A percentile compares a stretch with the other conserved stretches of the same genome.
Evolutionary conservation across 2,113 vertebrate genomes (phyloP).

Genomic region (Prinia subflava): DNA sequence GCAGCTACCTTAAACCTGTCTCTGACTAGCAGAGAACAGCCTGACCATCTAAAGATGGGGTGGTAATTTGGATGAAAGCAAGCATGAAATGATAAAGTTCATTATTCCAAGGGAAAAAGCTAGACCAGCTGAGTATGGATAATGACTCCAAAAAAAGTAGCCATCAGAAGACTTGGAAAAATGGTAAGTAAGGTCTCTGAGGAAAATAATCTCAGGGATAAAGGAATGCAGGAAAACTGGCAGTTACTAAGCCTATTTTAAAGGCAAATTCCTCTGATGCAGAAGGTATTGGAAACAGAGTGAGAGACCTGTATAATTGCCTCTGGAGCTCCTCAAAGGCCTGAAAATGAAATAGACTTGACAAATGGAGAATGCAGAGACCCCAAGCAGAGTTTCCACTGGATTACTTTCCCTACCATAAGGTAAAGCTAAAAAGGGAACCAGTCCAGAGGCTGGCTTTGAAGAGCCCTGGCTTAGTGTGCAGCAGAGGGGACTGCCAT

Average conservation of each 20-base stretch:
- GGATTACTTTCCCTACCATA: background rate
- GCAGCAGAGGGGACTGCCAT: background rate
- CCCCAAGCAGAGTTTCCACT: constrained; percentile 24
- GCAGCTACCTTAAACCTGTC: background rate
- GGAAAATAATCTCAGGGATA: constrained; percentile 33
- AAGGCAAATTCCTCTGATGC: constrained; percentile 58
- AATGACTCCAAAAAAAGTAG: constrained; percentile 32
- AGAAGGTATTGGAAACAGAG: constrained; percentile 42
- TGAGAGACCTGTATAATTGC: constrained; percentile 9
- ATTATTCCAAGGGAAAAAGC: constrained; percentile 29
- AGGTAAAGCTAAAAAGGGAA: background rate
- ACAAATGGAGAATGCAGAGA: constrained; percentile 44
- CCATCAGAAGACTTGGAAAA: constrained; percentile 23
- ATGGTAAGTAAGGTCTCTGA: constrained; percentile 54
- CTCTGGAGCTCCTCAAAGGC: background rate
- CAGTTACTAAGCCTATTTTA: constrained; percentile 36
- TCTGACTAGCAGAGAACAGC: background rate
- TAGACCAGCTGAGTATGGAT: constrained; percentile 3
- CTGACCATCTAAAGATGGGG: background rate
- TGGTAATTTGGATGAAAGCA: background rate
- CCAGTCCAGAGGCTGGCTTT: background rate
- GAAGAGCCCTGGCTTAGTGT: background rate
- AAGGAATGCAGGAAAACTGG: constrained; percentile 57
- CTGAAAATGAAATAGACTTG: constrained; percentile 17
- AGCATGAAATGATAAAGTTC: constrained; percentile 9